Evolutionary conservation across 2,113 vertebrate species (phyloP).

Genomic region (Hydrolagus affinis): DNA sequence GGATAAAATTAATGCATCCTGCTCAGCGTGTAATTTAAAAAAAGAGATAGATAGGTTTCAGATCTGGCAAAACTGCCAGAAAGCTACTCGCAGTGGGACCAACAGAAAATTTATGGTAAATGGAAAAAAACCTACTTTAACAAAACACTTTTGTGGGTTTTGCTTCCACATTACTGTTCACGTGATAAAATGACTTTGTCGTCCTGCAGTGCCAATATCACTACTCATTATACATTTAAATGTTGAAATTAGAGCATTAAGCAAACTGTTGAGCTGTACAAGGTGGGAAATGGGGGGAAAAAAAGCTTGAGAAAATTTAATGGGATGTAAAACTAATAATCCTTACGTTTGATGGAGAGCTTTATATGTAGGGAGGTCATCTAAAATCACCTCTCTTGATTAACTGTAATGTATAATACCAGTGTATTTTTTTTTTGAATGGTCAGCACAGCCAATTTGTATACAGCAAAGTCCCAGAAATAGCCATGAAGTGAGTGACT

Average conservation of each 20-base stretch:
- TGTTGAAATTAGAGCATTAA: not conserved
- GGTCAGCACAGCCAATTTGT: too few relatives aligned
- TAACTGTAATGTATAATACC: too few relatives aligned
- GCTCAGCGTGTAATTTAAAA: constrained; percentile 17
- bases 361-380: too few relatives aligned
- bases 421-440: too few relatives aligned
- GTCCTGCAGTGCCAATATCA: not conserved
- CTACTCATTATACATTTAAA: constrained; percentile 8
- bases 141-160: not conserved
- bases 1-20: constrained; percentile 23
- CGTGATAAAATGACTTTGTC: not conserved
- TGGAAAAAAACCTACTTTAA: not conserved
- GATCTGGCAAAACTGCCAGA: not conserved
- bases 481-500: too few relatives aligned
- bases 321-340: too few relatives aligned
- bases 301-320: too few relatives aligned
- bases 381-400: too few relatives aligned
- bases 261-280: not conserved
- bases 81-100: not conserved
- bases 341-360: too few relatives aligned
- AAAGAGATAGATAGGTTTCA: not conserved
- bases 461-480: too few relatives aligned
- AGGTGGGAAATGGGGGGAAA: too few relatives aligned
- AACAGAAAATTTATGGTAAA: not conserved
- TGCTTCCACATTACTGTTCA: not conserved